Conservation (phyloP, 1,140 invertebrate genomes). For the Ectropis grisescens region DNA sequence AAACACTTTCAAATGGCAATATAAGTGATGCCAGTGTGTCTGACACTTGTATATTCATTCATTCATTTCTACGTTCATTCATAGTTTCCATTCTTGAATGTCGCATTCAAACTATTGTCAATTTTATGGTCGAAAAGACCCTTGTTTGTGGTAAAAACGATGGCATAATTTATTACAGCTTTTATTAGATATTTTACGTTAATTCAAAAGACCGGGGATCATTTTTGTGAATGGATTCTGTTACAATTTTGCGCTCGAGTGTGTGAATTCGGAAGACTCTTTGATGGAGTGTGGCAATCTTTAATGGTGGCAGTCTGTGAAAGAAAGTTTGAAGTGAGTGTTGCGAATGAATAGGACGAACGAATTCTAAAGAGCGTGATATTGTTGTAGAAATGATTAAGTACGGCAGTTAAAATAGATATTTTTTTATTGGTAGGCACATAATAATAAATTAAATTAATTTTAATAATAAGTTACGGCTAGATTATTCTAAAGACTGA, state of each 20-base stretch:
- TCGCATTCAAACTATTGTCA: slow-evolving; percentile 4
- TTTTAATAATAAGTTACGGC: no score
- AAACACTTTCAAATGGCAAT: slow-evolving; percentile 14
- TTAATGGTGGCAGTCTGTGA: no score
- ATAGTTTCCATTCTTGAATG: slow-evolving; percentile 6
- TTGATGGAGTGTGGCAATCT: no score
- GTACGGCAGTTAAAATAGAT: no score
- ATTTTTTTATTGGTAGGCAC: no score
- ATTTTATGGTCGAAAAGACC: not conserved
- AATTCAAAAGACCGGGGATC: not conserved
- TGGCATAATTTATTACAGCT: slow-evolving; percentile 14
- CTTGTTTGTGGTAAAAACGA: slow-evolving; percentile 14
- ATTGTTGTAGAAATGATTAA: no score
- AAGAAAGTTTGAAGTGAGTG: no score
- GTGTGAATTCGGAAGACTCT: not conserved
- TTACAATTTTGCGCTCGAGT: slow-evolving; percentile 6
- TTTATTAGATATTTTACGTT: slow-evolving; percentile 2
- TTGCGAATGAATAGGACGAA: no score
- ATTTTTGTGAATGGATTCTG: slow-evolving; percentile 8
- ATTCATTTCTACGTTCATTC: slow-evolving; percentile 9
- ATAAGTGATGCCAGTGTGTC: slow-evolving; percentile 20
- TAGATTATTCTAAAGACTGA: no score
- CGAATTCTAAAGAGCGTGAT: no score
- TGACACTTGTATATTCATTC: slow-evolving; percentile 10
- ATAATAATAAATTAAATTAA: no score